These are phyloP conservation scores for Microplitis deprimator DNA, from an alignment of 2,888 invertebrate species.

Conservation along the genomic window DNA sequence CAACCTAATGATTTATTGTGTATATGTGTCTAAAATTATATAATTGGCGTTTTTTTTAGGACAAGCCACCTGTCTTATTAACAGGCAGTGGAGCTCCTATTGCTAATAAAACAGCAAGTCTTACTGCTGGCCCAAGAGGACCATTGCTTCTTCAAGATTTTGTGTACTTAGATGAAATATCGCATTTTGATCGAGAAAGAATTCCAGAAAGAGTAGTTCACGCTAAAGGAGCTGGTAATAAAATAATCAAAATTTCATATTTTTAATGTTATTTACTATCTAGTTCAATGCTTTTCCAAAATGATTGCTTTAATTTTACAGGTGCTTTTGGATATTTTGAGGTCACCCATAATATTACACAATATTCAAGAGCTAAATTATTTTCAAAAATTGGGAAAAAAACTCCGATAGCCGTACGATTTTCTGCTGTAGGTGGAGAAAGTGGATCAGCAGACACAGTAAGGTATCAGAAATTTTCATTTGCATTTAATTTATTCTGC, in stretches of 20 bases:
- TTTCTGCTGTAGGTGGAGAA: constrained; percentile 91
- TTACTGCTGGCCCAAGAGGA: constrained; percentile 87
- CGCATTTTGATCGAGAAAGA: constrained; percentile 91
- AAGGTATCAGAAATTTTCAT: constrained; percentile 59
- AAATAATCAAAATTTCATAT: not conserved
- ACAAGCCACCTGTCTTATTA: constrained; percentile 77
- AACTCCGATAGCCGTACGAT: constrained; percentile 85
- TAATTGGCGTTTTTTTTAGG: constrained; percentile 70
- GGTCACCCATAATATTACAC: constrained; percentile 87
- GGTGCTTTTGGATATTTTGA: constrained; percentile 90
- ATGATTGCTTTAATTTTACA: constrained; percentile 47
- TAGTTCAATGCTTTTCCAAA: not conserved
- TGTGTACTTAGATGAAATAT: constrained; percentile 83
- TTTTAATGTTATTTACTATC: not conserved
- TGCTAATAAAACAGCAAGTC: constrained; percentile 81
- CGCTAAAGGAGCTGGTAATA: constrained; percentile 89
- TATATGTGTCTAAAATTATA: too few relatives aligned
- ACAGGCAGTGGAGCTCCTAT: constrained; percentile 88
- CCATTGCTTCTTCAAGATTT: constrained; percentile 91
- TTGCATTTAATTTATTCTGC: not conserved
- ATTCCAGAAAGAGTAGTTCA: constrained; percentile 97
- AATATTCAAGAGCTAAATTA: constrained; percentile 84
- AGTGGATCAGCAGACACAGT: constrained; percentile 92
- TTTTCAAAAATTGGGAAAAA: constrained; percentile 85
- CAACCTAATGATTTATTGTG: too few relatives aligned